Evolutionary conservation across 2,888 invertebrate genomes (phyloP).

Genomic region (Kryphioiulus occultus): DNA sequence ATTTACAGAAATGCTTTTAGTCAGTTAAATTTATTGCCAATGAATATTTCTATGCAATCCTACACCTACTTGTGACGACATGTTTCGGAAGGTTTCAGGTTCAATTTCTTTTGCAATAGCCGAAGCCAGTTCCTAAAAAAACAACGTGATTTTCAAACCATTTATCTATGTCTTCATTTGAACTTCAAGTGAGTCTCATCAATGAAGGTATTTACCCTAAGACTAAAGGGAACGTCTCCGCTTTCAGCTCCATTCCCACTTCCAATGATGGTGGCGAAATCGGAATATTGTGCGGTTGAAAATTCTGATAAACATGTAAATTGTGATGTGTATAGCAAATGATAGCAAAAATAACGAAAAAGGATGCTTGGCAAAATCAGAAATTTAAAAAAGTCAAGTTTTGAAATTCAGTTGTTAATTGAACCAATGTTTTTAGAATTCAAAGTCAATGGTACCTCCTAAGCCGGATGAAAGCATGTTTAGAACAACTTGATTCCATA

Average conservation of each 20-base stretch:
- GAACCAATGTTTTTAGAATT: neutral
- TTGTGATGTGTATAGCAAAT: too few relatives aligned
- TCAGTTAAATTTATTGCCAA: neutral
- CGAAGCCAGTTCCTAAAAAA: conserved; percentile 35
- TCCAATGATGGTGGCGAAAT: conserved; percentile 45
- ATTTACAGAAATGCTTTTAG: neutral
- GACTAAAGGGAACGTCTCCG: conserved; percentile 43
- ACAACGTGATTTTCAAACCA: neutral
- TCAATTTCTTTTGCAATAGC: conserved; percentile 37
- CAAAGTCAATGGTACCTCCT: neutral
- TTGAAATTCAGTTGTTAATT: too few relatives aligned
- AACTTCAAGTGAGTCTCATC: too few relatives aligned
- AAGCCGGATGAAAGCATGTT: conserved; percentile 11
- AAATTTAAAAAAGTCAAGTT: too few relatives aligned
- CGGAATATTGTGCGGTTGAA: conserved; percentile 27
- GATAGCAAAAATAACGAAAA: too few relatives aligned
- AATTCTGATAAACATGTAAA: conserved; percentile 39
- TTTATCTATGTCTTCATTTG: neutral
- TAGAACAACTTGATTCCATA: conserved; percentile 34
- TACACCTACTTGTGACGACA: conserved; percentile 27
- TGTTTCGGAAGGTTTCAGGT: conserved; percentile 20
- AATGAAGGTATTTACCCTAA: neutral
- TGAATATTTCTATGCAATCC: neutral
- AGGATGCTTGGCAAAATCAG: too few relatives aligned
- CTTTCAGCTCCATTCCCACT: conserved; percentile 46